phyloP scores from a whole-genome alignment of 2,113 vertebrate species.

The Steatornis caripensis region DNA sequence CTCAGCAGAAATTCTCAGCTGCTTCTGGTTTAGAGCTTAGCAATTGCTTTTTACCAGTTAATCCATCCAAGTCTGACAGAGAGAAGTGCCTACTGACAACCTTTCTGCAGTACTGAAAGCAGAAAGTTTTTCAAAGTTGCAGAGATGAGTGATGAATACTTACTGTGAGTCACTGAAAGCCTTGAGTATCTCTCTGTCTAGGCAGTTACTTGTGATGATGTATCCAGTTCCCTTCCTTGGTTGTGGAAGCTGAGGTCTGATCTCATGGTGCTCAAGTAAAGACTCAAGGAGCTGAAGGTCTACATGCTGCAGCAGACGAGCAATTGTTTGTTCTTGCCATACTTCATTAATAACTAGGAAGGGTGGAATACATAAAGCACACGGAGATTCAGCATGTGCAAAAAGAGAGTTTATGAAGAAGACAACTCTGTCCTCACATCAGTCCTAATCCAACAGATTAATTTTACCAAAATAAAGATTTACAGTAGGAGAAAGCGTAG shows the following conservation, averaged over 20 bases:
- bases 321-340: constrained; percentile 92
- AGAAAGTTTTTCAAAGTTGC: neutral
- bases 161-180: constrained; percentile 96
- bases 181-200: constrained; percentile 94
- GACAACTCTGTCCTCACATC: neutral
- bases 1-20: neutral
- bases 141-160: constrained; percentile 23
- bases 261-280: constrained; percentile 77
- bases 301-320: constrained; percentile 88
- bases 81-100: neutral
- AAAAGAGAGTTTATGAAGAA: neutral
- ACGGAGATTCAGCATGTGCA: neutral
- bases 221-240: constrained; percentile 75
- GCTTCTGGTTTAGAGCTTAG: neutral
- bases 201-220: constrained; percentile 82
- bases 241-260: constrained; percentile 59
- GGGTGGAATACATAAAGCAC: neutral
- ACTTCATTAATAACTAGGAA: constrained; percentile 87
- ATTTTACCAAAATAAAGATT: neutral
- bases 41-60: neutral
- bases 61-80: neutral
- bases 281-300: constrained; percentile 92
- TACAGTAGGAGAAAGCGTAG: neutral
- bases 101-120: neutral
- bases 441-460: neutral